Evolutionary conservation across 2,888 invertebrate species (phyloP), one percentile per base, ranked within the genome.

Genomic region (Drosophila eohydei): DNA sequence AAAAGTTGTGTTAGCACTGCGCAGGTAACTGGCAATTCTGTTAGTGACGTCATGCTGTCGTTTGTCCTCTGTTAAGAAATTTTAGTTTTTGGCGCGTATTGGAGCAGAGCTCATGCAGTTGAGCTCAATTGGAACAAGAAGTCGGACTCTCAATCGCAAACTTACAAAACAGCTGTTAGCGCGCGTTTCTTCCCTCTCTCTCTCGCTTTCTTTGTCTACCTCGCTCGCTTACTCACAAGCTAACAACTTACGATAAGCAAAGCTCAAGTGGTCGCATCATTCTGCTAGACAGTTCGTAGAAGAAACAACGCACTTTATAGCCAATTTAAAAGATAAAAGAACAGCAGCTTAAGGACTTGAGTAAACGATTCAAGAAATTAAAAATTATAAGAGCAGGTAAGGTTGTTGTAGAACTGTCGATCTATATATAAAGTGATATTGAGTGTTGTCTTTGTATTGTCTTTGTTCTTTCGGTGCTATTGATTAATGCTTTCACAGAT

Each of bases 111-210:
- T 28, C 28, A 16, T 16, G 16, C 2, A 7, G 9, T 9, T 48
- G 12, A 36, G 51, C 51, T 1, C 4, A 12, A 26, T 2, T 8
- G 4, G 2, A 52, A 41, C 36, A 57, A n/a, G 14, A 71, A 16
- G 44, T 46, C 12, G 7, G 14, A 1, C 26, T 26, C 44, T 28
- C 46, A 48, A 30, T 2, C n/a, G 4, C 16, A 11, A 3, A 9
- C 12, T 43, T 44, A 28, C 32, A 28, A 32, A 62, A 68, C 81
- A 74, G 66, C 78, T 80, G 74, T 38, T 26, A 2, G 7, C 12
- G 2, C 26, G 5, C 46, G 12, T 14, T 12, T 36, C 52, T n/a
- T 30, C 44, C 55, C 32, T 11, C 40, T 11, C 54, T 28, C 40
- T 14, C 28, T 0, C 38, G 14, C 16, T 12, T 12, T 28, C 40